These are phyloP conservation scores for Erethizon dorsatum DNA, from an alignment of 2,797 vertebrate genomes.

Conservation along the genomic window DNA sequence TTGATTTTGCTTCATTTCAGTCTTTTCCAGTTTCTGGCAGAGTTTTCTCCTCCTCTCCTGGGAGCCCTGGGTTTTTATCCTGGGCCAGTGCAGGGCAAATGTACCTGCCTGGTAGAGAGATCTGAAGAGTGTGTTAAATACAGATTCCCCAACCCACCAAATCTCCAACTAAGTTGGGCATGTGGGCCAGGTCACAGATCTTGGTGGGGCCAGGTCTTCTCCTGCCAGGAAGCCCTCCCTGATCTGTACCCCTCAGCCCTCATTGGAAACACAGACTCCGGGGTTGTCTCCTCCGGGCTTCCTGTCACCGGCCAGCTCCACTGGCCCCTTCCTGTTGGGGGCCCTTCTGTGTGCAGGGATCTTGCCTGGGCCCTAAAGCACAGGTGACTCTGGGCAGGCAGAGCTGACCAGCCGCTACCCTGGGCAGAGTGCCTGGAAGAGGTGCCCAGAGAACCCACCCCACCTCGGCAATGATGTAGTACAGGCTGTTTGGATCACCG, in stretches of 20 bases:
- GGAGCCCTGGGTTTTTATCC: constrained; percentile 55
- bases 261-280: not conserved
- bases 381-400: not conserved
- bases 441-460: not conserved
- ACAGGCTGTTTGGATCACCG: not conserved
- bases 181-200: not conserved
- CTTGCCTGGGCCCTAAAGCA: not conserved
- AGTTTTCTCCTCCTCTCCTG: constrained; percentile 58
- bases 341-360: not conserved
- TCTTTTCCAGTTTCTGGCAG: constrained; percentile 70
- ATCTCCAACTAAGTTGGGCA: not conserved
- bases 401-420: not conserved
- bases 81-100: constrained; percentile 43
- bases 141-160: not conserved
- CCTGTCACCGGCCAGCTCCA: not conserved
- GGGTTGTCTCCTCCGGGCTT: not conserved
- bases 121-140: constrained; percentile 48
- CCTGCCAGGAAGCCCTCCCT: not conserved
- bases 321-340: not conserved
- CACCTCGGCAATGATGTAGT: not conserved
- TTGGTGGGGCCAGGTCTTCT: not conserved
- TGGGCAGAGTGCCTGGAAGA: not conserved
- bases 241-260: not conserved
- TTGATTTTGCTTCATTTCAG: constrained; percentile 62
- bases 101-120: not conserved